Evolutionary conservation across 2,797 vertebrate species (phyloP), one percentile per base, ranked within the genome.

Genomic region (Lacerta viridis): DNA sequence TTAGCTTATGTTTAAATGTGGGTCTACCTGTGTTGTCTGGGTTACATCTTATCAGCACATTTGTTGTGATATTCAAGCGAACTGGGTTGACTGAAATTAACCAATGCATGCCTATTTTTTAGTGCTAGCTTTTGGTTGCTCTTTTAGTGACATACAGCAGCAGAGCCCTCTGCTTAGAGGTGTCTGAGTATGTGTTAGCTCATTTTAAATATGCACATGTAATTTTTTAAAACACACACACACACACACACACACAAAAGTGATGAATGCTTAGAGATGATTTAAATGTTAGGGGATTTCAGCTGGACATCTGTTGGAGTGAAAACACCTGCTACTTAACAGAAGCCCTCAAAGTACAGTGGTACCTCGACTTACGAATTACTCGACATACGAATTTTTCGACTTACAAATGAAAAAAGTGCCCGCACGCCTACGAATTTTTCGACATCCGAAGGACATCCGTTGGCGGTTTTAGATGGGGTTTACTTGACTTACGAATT

Each of bases 171-270:
- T 43, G 83, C 84, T 79, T 15, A 36, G 8, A 4, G 59, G 15
- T 74, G 71, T 74, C 23, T 17, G 33, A 87, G 59, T 79, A 80
- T 80, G 43, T 9, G 15, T 84, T 90, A 90, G 7, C 39, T 74
- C 50, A n/a, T 94, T 92, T 94, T 59, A 94, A 93, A 93, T 91
- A 92, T 27, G 55, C 74, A 84, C 64, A 87, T 13, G 13, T 46
- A 92, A 27, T 46, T 20, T 74, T 80, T 92, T 33, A 84, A 84
- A 90, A 91, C n/a, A n/a, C n/a, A n/a, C n/a, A n/a, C n/a, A n/a
- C n/a, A 33, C 33, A 33, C 33, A 33, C 33, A 95, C 20, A 79
- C 17, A 84, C 11, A 59, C 87, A 81, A 64, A 46, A 85, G 50
- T 43, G 17, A 88, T 88, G 29, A 76, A 85, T 85, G 59, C 75